These are phyloP conservation scores for Sinohyriopsis cumingii DNA, from an alignment of 2,888 invertebrate genomes.

Conservation along the genomic window DNA sequence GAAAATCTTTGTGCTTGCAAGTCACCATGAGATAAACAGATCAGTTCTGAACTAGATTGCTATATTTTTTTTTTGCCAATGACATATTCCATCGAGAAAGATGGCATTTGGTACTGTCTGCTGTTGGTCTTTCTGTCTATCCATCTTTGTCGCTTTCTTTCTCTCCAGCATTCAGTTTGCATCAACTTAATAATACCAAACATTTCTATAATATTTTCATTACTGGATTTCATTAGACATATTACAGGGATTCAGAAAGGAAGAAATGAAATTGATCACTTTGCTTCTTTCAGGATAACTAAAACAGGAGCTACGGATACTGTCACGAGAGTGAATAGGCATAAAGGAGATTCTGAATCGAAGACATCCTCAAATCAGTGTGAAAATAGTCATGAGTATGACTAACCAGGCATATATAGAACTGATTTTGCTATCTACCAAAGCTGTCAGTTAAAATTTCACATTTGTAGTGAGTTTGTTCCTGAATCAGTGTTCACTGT, in stretches of 20 bases:
- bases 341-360: slow-evolving; percentile 26
- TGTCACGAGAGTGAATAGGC: slow-evolving; percentile 55
- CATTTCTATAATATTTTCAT: not conserved
- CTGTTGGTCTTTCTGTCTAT: not conserved
- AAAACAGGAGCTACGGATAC: slow-evolving; percentile 50
- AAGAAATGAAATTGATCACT: not conserved
- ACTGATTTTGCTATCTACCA: no score
- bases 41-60: no score
- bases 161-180: not conserved
- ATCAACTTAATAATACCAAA: not conserved
- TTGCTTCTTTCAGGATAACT: slow-evolving; percentile 43
- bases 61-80: no score
- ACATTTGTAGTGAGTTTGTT: no score
- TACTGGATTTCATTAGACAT: not conserved
- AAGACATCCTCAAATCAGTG: slow-evolving; percentile 45
- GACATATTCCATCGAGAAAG: no score
- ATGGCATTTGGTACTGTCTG: no score
- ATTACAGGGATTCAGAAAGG: not conserved
- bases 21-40: no score
- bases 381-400: slow-evolving; percentile 66
- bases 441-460: no score
- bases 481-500: no score
- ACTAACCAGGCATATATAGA: slow-evolving; percentile 26
- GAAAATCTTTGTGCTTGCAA: no score
- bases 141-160: not conserved